A percentile compares a stretch with the other conserved stretches of the same genome.
phyloP scores from a whole-genome alignment of 2,797 vertebrate species.

The Petrocephalus schoutedeni region DNA sequence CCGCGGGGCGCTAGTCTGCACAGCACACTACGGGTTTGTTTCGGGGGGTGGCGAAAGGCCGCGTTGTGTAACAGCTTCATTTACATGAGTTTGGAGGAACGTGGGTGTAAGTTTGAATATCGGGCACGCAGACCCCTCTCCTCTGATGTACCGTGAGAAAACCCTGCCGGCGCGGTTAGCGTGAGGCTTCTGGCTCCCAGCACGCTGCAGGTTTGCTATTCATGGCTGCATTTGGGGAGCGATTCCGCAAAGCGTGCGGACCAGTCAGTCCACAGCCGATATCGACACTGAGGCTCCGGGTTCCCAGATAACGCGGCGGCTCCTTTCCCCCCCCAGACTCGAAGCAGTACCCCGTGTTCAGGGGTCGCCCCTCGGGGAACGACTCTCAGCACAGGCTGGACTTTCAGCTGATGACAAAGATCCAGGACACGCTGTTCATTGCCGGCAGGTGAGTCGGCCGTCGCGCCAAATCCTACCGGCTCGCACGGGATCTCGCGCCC shows the following conservation, averaged over 20 bases:
- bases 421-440: conserved; percentile 98
- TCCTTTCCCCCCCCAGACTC: conserved; percentile 76
- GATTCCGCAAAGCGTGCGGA: conserved; percentile 64
- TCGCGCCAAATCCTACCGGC: conserved; percentile 59
- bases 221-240: conserved; percentile 65
- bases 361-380: conserved; percentile 95
- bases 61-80: neutral
- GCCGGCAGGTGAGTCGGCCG: conserved; percentile 85
- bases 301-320: conserved; percentile 68
- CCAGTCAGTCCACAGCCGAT: conserved; percentile 66
- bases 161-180: conserved; percentile 13
- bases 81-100: neutral
- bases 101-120: conserved; percentile 32
- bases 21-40: neutral
- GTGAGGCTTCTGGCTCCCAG: neutral
- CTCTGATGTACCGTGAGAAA: conserved; percentile 39
- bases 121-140: conserved; percentile 39
- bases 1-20: no score
- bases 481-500: conserved; percentile 51
- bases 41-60: neutral
- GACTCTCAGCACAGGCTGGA: conserved; percentile 97
- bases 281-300: conserved; percentile 67
- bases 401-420: conserved; percentile 99
- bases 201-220: conserved; percentile 55
- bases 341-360: conserved; percentile 94